Evolutionary conservation across 2,888 invertebrate genomes (phyloP), one percentile per base, ranked within the genome.

Genomic region (Geotrupes spiniger): DNA sequence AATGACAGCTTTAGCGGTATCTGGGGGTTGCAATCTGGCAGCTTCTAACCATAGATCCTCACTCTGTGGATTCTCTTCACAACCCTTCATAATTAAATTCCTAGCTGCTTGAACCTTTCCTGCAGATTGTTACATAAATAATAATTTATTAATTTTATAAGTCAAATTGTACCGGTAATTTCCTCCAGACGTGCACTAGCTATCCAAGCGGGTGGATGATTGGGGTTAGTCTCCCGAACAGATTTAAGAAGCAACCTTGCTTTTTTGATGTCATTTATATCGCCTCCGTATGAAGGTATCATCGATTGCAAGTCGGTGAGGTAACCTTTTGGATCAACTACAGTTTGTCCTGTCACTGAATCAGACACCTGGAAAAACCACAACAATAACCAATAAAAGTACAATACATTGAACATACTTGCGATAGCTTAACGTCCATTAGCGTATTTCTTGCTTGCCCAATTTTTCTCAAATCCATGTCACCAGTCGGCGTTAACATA

Each of bases 171-270:
- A 42, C 58, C 58, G 26, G 58, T 58, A 27, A 58, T 97, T 78
- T 99, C 98, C 72, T 99, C 99, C 44, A 99, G 77, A 55, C 97
- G 82, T 0, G 99, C 99, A 55, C 96, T 97, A 8, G 99, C 99
- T 60, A 99, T 95, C 99, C 99, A 99, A 4, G 97, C 99, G 0
- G 99, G 98, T 0, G 98, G 96, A 78, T 99, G 98, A 70, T 96
- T 96, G 0, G 98, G 99, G 76, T 99, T 99, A 0, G 99, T 99
- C 68, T 91, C 91, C 40, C 99, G 78, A 0, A 99, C 97, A 40
- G 96, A 97, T 70, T 99, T 99, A 29, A 99, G 73, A 29, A 99
- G 73, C 45, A 97, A 74, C 46, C 99, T 79, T 0, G 98, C 99
- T 70, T 98, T 98, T 71, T 98, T 98, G 9, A 97, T 96, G 66